Evolutionary conservation across 2,888 invertebrate genomes (phyloP).

Genomic region (Erebia palarica): DNA sequence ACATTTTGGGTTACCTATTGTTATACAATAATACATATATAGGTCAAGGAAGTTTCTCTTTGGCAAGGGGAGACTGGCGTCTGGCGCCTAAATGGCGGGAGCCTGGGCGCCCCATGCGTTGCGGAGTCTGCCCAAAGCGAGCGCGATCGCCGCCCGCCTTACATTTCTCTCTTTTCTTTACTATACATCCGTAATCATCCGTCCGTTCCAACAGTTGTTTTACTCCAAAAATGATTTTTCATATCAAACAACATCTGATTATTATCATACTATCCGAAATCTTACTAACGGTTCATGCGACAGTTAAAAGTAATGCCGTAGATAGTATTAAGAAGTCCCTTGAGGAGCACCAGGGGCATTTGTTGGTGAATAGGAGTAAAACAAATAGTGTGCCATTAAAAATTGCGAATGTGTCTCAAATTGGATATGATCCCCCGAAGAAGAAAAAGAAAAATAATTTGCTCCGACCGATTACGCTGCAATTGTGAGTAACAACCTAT

Average conservation of each 20-base stretch:
- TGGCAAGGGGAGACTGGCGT: slow-evolving; percentile 42
- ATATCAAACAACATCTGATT: slow-evolving; percentile 24
- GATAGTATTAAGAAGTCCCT: slow-evolving; percentile 60
- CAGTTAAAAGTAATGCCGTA: slow-evolving; percentile 41
- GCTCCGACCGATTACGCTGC: slow-evolving; percentile 56
- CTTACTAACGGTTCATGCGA: slow-evolving; percentile 22
- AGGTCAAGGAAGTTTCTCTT: slow-evolving; percentile 38
- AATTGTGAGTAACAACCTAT: slow-evolving; percentile 54
- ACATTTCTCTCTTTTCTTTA: slow-evolving; percentile 20
- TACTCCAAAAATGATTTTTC: slow-evolving; percentile 23
- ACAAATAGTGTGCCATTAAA: slow-evolving; percentile 54
- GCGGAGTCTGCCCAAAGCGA: slow-evolving; percentile 34
- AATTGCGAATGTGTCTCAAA: slow-evolving; percentile 59
- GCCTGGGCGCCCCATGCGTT: slow-evolving; percentile 30
- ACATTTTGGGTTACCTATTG: background rate
- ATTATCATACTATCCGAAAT: slow-evolving; percentile 23
- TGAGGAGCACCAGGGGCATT: slow-evolving; percentile 58
- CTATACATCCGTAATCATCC: slow-evolving; percentile 8
- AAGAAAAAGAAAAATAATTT: slow-evolving; percentile 41
- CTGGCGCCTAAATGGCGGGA: slow-evolving; percentile 47
- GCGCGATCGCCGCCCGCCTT: slow-evolving; percentile 30
- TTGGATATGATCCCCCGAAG: slow-evolving; percentile 50
- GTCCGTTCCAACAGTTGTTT: slow-evolving; percentile 4
- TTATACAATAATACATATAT: slow-evolving; percentile 20
- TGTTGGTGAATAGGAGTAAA: slow-evolving; percentile 55